Evolutionary conservation across 1,140 invertebrate genomes (phyloP), one percentile per base, ranked within the genome.

Genomic region (Plodia interpunctella): DNA sequence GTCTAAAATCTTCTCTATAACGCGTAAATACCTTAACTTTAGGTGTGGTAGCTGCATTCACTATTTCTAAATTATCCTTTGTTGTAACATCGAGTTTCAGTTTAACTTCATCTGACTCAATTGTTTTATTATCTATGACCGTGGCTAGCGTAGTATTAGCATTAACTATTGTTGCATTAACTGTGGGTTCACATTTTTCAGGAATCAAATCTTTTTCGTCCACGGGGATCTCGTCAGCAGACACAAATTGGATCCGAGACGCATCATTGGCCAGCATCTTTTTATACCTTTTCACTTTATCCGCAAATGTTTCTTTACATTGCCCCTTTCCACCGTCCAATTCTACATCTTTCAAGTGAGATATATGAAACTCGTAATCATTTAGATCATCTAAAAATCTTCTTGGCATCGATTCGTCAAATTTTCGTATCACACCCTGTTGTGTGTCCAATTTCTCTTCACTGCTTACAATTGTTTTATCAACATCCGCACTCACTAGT

Each of bases 331-430:
- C 51, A 10, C 17, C 25, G 21, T 62, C 55, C 32, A 74, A 72
- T 35, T 69, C 63, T 13, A 57, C 63, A 15, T 70, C 59, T 55
- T 69, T 74, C 21, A 83, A 68, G 44, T 78, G 76, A 8, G 80
- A 62, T 10, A 83, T 61, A 44, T 79, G 73, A 80, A 80, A 83
- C 1, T 83, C 73, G 17, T 66, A 55, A 15, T 87, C 71, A 21
- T 75, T 57, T 25, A 83, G 15, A 49, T 78, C 59, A n/a, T 78
- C 65, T 5, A 74, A 0, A 54, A 76, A 71, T 49, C 74, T 62
- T 66, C 66, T 72, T 11, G 62, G 58, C 19, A 35, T 57, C 5
- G 38, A 38, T 51, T 20, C 25, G 8, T 44, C n/a, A 54, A 38
- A 38, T 60, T 55, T 67, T n/a, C 53, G 60, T 59, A 55, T 49